Percentiles rank a stretch among this genome's conserved stretches.
Evolutionary conservation across 2,113 vertebrate species (phyloP).

Genomic region (Gymnocephalus cernua): DNA sequence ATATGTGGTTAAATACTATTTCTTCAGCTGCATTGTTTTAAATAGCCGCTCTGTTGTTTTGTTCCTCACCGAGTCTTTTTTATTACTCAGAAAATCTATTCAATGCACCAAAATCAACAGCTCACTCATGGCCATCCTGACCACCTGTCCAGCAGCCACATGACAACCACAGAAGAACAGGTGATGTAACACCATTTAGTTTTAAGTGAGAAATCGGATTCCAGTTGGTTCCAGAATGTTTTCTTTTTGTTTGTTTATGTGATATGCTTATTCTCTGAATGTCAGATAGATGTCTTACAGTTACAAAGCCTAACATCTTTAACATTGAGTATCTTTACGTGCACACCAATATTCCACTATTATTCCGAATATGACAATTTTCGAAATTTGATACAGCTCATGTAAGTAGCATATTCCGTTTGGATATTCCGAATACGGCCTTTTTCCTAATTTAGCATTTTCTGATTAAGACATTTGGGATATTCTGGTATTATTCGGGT

Average conservation of each 20-base stretch:
- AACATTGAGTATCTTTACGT: not conserved
- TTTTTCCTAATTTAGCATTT: too few species aligned
- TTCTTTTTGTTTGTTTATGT: not conserved
- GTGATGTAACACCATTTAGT: not conserved
- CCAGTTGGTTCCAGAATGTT: not conserved
- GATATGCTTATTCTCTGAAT: constrained; percentile 1
- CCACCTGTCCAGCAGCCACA: constrained; percentile 11
- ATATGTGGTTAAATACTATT: not conserved
- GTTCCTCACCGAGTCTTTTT: not conserved
- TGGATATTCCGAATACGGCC: too few species aligned
- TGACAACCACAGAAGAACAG: not conserved
- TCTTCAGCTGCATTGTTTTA: not conserved
- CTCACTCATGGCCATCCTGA: not conserved
- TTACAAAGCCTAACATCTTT: not conserved
- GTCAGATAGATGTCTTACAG: not conserved
- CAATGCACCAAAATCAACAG: constrained; percentile 1
- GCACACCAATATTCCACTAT: too few species aligned
- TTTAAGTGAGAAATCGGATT: not conserved
- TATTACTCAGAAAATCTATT: not conserved
- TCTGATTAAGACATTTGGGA: too few species aligned
- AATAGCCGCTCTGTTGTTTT: not conserved
- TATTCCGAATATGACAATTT: too few species aligned
- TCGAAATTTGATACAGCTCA: too few species aligned
- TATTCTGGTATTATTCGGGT: too few species aligned
- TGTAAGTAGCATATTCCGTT: too few species aligned